These are phyloP conservation scores for Gnatocerus cornutus DNA, from an alignment of 2,888 invertebrate species.

Conservation along the genomic window DNA sequence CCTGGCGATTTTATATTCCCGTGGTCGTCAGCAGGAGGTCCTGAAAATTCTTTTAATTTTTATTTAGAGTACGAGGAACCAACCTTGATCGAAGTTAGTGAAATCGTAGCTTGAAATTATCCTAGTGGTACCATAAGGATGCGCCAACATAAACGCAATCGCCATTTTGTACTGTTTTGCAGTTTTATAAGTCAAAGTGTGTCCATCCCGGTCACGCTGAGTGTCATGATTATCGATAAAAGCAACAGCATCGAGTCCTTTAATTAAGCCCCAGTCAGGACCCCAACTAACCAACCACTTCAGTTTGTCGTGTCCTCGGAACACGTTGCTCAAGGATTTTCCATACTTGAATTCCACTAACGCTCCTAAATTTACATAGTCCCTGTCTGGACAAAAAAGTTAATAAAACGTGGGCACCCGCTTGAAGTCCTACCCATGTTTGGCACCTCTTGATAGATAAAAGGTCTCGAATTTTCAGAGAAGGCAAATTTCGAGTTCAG, in stretches of 20 bases:
- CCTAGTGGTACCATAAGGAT: constrained; percentile 84
- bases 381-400: constrained; percentile 67
- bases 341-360: constrained; percentile 86
- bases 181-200: constrained; percentile 79
- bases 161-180: constrained; percentile 79
- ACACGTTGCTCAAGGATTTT: constrained; percentile 74
- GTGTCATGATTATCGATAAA: constrained; percentile 83
- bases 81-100: constrained; percentile 73
- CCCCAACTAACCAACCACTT: constrained; percentile 80
- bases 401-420: constrained; percentile 68
- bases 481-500: constrained; percentile 81
- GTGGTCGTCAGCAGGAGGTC: constrained; percentile 79
- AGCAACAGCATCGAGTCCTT: constrained; percentile 64
- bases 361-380: constrained; percentile 71
- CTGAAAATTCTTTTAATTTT: constrained; percentile 65
- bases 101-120: constrained; percentile 91
- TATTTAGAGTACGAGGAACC: not conserved
- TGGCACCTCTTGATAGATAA: constrained; percentile 85
- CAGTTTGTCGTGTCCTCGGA: constrained; percentile 77
- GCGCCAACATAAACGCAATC: constrained; percentile 88
- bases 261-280: constrained; percentile 78
- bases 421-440: constrained; percentile 72
- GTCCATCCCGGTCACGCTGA: constrained; percentile 78
- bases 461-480: constrained; percentile 77
- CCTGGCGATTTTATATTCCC: constrained; percentile 77